Base-by-base conservation (phyloP, 2,113 vertebrate species). In the Pongo abelii region DNA sequence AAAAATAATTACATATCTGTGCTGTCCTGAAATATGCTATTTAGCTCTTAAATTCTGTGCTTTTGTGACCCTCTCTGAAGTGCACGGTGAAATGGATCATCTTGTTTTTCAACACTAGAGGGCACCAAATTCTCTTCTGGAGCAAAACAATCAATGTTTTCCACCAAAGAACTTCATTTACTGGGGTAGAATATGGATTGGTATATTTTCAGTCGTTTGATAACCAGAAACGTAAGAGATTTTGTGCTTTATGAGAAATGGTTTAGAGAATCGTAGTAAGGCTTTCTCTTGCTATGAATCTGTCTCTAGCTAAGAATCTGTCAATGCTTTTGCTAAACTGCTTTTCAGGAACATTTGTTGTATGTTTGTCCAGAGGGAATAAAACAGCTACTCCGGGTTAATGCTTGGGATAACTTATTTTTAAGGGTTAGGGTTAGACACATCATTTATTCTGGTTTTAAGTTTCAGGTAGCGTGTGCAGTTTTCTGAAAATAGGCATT, bases 31-130 rank as follows among this genome's bases (percentile, higher is more conserved):
- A 12, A 30, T 67, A n/a, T 89, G 84, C 46, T 79, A 3, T 38
- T 48, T 9, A 70, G 48, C n/a, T 79, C 38, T 40, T 77, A 89
- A 84, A 40, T 75, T 67, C 57, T 46, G 0, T 91, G 25, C 30
- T 89, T 94, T 92, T 83, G 40, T 59, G 50, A 91, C 4, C 14
- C 5, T 48, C 46, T 46, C 6, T 79, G 11, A 87, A 88, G 3
- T 52, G 2, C 18, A 96, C 72, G 20, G 59, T 85, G 35, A 79
- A 75, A 10, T 40, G 55, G 16, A 55, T 92, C 61, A n/a, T 91
- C 72, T 80, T 89, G 69, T 87, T 94, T 93, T 93, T 84, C 40
- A 91, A 96, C 98, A 98, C 98, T 59, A 98, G 98, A 98, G 98
- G 97, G 98, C 98, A 94, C 97, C 97, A 98, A 25, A 93, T 96